phyloP scores from a whole-genome alignment of 2,797 vertebrate genomes.

The Falco columbarius region DNA sequence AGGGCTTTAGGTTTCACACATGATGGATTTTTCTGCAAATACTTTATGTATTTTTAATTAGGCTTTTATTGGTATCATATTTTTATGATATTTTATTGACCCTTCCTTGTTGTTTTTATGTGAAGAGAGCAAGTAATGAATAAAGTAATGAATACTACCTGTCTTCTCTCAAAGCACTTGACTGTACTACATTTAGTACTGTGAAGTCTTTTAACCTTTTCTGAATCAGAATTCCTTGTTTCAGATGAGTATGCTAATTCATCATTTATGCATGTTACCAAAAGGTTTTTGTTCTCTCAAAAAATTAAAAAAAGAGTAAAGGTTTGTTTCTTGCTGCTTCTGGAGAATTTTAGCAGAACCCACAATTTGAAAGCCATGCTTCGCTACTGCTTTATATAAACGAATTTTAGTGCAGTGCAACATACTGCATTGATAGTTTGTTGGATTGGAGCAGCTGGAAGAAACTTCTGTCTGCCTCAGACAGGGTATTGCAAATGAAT shows the following conservation, averaged over 20 bases:
- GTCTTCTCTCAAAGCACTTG: constrained; percentile 20
- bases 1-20: not conserved
- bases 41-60: not conserved
- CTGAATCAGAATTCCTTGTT: constrained; percentile 50
- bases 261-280: not conserved
- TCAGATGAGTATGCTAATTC: not conserved
- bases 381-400: not conserved
- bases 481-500: not conserved
- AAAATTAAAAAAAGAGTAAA: not conserved
- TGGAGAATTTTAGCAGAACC: not conserved
- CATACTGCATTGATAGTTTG: not conserved
- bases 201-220: constrained; percentile 27
- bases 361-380: not conserved
- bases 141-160: not conserved
- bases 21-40: not conserved
- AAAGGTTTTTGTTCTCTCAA: not conserved
- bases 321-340: not conserved
- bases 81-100: constrained; percentile 28
- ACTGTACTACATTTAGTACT: not conserved
- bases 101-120: not conserved
- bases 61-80: not conserved
- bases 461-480: not conserved
- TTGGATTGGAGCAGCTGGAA: not conserved
- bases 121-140: constrained; percentile 12
- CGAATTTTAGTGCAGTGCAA: not conserved